Percentiles rank a stretch among this genome's conserved stretches.
Evolutionary conservation across 2,797 vertebrate genomes (phyloP).

Genomic region (Rhincodon typus): DNA sequence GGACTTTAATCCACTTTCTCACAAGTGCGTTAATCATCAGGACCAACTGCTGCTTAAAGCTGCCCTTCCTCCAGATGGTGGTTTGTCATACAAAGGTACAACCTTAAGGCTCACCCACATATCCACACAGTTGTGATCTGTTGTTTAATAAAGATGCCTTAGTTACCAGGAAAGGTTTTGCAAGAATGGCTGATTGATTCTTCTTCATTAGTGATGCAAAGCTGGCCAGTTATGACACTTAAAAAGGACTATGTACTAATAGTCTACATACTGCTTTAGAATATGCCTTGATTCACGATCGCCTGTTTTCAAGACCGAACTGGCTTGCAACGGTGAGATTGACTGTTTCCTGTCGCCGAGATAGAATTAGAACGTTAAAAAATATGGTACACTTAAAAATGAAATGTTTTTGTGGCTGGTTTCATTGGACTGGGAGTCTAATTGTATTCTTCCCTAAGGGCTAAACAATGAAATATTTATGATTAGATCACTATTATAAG

Average conservation of each 20-base stretch:
- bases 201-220: background rate
- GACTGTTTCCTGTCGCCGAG: background rate
- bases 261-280: background rate
- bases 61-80: background rate
- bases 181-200: background rate
- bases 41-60: background rate
- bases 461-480: slow-evolving; percentile 29
- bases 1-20: background rate
- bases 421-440: slow-evolving; percentile 15
- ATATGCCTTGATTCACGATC: background rate
- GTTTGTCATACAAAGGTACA: background rate
- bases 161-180: background rate
- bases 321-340: background rate
- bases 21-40: background rate
- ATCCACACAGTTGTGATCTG: background rate
- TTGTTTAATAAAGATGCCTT: background rate
- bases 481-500: slow-evolving; percentile 25
- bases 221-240: background rate
- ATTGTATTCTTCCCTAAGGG: slow-evolving; percentile 23
- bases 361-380: background rate
- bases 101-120: background rate
- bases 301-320: background rate
- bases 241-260: background rate
- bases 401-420: slow-evolving; percentile 2
- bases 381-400: background rate